Conservation (phyloP, 2,797 vertebrate species). For the Lagocephalus sceleratus region DNA sequence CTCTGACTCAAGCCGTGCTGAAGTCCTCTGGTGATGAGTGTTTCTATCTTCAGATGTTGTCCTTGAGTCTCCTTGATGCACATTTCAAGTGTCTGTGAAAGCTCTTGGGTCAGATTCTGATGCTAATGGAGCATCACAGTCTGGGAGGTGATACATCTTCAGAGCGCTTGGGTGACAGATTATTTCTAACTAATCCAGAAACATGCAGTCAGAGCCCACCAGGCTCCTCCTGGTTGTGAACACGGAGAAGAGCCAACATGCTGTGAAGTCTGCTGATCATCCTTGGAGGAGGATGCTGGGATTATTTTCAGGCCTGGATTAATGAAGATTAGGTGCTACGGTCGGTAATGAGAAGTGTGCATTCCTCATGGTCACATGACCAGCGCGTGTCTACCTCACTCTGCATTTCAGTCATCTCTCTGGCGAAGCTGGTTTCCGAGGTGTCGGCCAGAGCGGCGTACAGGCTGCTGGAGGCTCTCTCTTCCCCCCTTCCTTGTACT, state of each 20-base stretch:
- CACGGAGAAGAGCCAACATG: background rate
- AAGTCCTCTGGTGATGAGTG: too few relatives aligned
- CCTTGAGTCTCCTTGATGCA: constrained; percentile 21
- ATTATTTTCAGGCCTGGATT: background rate
- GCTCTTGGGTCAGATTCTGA: constrained; percentile 9
- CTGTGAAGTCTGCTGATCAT: background rate
- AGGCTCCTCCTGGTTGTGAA: background rate
- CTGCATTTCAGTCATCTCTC: constrained; percentile 52
- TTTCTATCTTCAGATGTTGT: too few relatives aligned
- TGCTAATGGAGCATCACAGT: constrained; percentile 32
- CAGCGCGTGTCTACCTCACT: constrained; percentile 47
- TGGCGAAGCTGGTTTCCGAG: constrained; percentile 51
- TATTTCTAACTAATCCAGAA: constrained; percentile 33
- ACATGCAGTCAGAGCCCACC: constrained; percentile 5
- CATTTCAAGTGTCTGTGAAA: too few relatives aligned
- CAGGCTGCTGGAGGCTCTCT: constrained; percentile 38
- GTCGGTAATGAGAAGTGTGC: background rate
- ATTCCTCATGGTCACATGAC: too few relatives aligned
- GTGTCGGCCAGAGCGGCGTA: constrained; percentile 63
- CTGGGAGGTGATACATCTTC: constrained; percentile 15
- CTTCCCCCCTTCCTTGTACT: constrained; percentile 55
- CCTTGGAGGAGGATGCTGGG: background rate
- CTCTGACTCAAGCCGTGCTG: too few relatives aligned
- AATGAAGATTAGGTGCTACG: background rate
- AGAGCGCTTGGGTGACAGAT: constrained; percentile 25